phyloP scores from a whole-genome alignment of 1,140 invertebrate species.

The Phthorimaea operculella region DNA sequence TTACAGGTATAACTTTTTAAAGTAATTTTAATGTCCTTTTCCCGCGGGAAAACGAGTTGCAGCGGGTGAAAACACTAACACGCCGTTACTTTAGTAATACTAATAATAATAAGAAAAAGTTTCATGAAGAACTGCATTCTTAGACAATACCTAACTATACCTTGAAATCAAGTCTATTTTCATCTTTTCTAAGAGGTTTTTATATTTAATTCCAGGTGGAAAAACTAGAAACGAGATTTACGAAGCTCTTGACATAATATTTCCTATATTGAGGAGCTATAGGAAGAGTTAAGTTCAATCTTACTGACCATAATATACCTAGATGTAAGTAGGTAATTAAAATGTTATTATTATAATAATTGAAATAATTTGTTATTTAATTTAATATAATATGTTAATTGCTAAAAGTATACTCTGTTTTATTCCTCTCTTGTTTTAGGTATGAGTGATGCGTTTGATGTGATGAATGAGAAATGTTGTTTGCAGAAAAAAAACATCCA shows the following conservation, averaged over 20 bases:
- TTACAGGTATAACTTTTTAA: slow-evolving; percentile 85
- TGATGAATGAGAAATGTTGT: too few relatives aligned
- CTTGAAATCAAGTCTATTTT: too few relatives aligned
- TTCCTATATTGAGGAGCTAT: slow-evolving; percentile 96
- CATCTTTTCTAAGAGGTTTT: slow-evolving; percentile 1
- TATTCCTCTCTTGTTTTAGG: too few relatives aligned
- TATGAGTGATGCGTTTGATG: too few relatives aligned
- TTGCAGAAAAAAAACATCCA: too few relatives aligned
- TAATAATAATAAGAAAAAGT: neutral
- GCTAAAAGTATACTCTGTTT: neutral
- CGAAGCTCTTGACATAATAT: slow-evolving; percentile 96
- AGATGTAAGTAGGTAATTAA: neutral
- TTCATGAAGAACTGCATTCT: too few relatives aligned
- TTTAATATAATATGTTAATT: neutral
- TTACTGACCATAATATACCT: neutral
- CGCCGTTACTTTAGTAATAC: neutral
- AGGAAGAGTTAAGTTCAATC: slow-evolving; percentile 75
- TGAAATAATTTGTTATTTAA: neutral
- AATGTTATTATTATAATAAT: neutral
- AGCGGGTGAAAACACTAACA: too few relatives aligned
- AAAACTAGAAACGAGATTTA: slow-evolving; percentile 93
- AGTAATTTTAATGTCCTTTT: neutral
- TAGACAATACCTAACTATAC: too few relatives aligned
- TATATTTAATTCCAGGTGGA: slow-evolving; percentile 77
- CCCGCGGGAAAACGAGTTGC: too few relatives aligned